phyloP scores from a whole-genome alignment of 2,797 vertebrate species.

The Bovichtus variegatus region DNA sequence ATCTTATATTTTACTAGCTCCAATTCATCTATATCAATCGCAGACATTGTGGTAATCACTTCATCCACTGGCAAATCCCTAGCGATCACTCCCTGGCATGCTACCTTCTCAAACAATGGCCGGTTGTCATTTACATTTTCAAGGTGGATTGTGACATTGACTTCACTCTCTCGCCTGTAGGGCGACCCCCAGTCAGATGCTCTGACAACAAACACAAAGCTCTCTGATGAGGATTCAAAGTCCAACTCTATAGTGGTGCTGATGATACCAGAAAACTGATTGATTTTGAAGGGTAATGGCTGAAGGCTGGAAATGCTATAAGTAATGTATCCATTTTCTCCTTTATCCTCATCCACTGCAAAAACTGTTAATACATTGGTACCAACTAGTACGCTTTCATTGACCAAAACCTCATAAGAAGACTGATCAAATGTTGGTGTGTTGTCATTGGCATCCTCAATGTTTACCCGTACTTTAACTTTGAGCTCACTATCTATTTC shows the following conservation, averaged over 20 bases:
- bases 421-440: constrained; percentile 91
- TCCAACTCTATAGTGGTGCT: constrained; percentile 92
- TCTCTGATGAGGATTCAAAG: constrained; percentile 95
- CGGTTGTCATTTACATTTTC: constrained; percentile 96
- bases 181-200: constrained; percentile 99
- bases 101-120: constrained; percentile 96
- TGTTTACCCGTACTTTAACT: constrained; percentile 86
- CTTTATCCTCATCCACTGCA: constrained; percentile 91
- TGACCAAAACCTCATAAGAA: constrained; percentile 91
- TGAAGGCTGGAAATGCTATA: constrained; percentile 94
- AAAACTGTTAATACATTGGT: constrained; percentile 88
- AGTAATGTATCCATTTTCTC: constrained; percentile 98
- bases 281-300: constrained; percentile 92
- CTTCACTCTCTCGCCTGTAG: constrained; percentile 95
- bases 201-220: constrained; percentile 91
- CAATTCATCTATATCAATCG: constrained; percentile 96
- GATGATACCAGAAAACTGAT: constrained; percentile 95
- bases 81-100: constrained; percentile 93
- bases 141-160: constrained; percentile 93
- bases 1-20: constrained; percentile 98
- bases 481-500: constrained; percentile 87
- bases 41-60: constrained; percentile 95
- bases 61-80: constrained; percentile 92
- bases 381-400: constrained; percentile 92
- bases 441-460: constrained; percentile 95